Percentiles rank a stretch among this genome's conserved stretches.
phyloP scores from a whole-genome alignment of 1,140 invertebrate species.

The Ooceraea biroi region DNA sequence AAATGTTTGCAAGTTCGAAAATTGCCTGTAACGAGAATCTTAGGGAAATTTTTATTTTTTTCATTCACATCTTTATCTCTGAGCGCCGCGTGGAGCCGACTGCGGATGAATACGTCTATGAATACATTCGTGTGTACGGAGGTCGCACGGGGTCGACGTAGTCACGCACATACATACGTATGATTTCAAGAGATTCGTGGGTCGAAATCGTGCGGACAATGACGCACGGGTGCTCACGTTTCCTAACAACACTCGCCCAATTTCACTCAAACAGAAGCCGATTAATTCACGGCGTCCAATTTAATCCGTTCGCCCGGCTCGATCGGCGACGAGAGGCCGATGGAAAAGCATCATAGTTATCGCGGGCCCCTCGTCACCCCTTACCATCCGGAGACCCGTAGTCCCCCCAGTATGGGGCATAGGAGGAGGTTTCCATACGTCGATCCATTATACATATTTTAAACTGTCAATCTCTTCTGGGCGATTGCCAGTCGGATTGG shows the following conservation, averaged over 20 bases:
- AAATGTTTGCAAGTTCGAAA: not conserved
- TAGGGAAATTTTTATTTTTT: no score
- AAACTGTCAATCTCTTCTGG: constrained; percentile 85
- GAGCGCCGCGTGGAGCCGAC: constrained; percentile 7
- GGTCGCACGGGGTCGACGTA: constrained; percentile 31
- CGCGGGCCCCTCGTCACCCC: constrained; percentile 53
- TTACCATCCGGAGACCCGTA: constrained; percentile 17
- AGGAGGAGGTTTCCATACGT: constrained; percentile 57
- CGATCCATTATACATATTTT: constrained; percentile 86
- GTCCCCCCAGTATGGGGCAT: constrained; percentile 26
- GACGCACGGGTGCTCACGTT: constrained; percentile 80
- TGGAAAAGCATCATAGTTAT: constrained; percentile 63
- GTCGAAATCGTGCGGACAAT: constrained; percentile 75
- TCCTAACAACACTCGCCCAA: constrained; percentile 86
- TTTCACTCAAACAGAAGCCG: constrained; percentile 87
- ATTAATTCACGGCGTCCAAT: constrained; percentile 86
- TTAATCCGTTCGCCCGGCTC: constrained; percentile 81
- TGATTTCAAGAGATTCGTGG: constrained; percentile 39
- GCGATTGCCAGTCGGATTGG: constrained; percentile 74
- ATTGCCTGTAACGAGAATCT: no score
- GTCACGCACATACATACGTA: constrained; percentile 10
- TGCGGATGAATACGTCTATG: constrained; percentile 30
- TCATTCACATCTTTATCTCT: constrained; percentile 24
- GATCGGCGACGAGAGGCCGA: constrained; percentile 46
- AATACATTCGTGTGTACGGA: constrained; percentile 18